These are phyloP conservation scores for Spatula versicolor DNA, from an alignment of 2,797 vertebrate species.

Conservation along the genomic window DNA sequence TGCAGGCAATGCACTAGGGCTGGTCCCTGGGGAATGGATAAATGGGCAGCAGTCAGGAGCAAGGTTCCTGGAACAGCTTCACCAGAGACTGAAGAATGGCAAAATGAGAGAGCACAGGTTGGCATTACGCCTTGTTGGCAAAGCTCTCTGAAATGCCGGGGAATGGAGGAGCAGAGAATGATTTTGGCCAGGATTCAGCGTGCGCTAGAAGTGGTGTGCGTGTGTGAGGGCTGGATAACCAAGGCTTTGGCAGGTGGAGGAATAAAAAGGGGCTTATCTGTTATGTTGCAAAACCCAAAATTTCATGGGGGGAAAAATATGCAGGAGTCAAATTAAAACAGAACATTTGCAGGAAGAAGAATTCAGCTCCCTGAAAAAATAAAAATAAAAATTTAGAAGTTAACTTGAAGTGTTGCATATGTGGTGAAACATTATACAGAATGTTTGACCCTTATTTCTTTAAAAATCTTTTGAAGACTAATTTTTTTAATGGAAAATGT, in stretches of 20 bases:
- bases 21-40: neutral
- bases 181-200: slow-evolving; percentile 41
- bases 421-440: neutral
- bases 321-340: neutral
- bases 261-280: slow-evolving; percentile 19
- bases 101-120: neutral
- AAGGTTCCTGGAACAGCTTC: neutral
- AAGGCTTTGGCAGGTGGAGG: slow-evolving; percentile 27
- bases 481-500: neutral
- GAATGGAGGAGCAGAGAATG: neutral
- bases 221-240: slow-evolving; percentile 39
- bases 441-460: neutral
- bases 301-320: slow-evolving; percentile 9
- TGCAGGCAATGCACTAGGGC: neutral
- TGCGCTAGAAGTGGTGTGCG: neutral
- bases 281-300: neutral
- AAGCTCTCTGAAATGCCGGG: neutral
- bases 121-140: neutral
- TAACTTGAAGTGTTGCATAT: neutral
- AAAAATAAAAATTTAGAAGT: neutral
- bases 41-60: neutral
- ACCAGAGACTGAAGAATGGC: neutral
- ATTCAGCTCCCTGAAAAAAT: neutral
- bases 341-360: neutral
- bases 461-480: neutral